Conservation (phyloP, 2,113 vertebrate genomes). For the Psophia crepitans region DNA sequence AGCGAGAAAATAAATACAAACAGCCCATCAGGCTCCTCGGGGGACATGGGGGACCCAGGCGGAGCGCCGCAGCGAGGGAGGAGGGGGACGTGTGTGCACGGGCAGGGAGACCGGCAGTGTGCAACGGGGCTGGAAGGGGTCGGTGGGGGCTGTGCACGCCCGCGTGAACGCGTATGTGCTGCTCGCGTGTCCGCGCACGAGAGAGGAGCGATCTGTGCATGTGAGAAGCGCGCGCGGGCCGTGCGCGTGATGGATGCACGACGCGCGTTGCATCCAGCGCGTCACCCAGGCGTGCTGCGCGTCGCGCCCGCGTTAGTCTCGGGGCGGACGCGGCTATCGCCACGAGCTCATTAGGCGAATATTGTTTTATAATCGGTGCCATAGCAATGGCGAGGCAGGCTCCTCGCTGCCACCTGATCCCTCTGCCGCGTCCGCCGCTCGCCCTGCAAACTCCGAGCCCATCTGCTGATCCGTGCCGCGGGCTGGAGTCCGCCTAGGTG, state of each 20-base stretch:
- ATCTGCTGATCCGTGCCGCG: constrained; percentile 61
- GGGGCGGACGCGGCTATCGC: constrained; percentile 36
- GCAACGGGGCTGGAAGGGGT: not conserved
- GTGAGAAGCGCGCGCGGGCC: not conserved
- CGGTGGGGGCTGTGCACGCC: not conserved
- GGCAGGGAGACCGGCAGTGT: not conserved
- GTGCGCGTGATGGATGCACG: fast-evolving
- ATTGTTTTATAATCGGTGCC: constrained; percentile 73
- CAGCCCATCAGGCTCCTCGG: not conserved
- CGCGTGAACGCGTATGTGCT: fast-evolving
- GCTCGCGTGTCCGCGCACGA: fast-evolving
- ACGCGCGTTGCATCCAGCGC: fast-evolving
- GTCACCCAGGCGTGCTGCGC: not conserved
- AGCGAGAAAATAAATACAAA: not conserved
- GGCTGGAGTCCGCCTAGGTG: constrained; percentile 68
- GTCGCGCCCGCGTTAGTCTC: not conserved
- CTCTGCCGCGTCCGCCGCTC: not conserved
- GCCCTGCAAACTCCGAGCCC: constrained; percentile 53
- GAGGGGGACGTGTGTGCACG: not conserved
- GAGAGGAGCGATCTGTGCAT: not conserved
- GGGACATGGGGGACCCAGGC: not conserved
- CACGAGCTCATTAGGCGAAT: constrained; percentile 69
- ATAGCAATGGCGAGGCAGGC: constrained; percentile 71
- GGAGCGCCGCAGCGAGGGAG: not conserved
- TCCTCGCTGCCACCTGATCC: constrained; percentile 68